phyloP scores from a whole-genome alignment of 2,797 vertebrate genomes.

The Forpus xanthops region DNA sequence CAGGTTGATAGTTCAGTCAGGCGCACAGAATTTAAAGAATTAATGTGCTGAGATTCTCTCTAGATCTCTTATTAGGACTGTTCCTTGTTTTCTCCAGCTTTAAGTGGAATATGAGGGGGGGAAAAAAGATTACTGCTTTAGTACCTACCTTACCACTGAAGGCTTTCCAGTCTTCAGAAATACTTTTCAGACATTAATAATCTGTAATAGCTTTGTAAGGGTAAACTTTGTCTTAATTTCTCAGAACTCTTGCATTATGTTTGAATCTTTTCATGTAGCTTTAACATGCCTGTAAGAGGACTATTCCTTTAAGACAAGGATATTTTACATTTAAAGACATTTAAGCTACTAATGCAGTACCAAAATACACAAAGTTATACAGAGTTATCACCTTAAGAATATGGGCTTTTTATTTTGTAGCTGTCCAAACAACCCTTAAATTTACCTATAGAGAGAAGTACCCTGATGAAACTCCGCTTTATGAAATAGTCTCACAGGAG shows the following conservation, averaged over 20 bases:
- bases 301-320: background rate
- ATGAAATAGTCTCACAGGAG: slow-evolving; percentile 91
- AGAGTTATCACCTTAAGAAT: background rate
- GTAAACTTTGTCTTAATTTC: background rate
- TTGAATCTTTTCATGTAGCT: background rate
- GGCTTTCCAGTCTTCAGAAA: background rate
- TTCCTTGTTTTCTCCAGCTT: background rate
- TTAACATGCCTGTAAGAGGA: background rate
- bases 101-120: background rate
- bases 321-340: background rate
- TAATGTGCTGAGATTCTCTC: background rate
- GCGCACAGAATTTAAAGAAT: background rate
- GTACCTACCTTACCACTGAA: background rate
- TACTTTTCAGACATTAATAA: background rate
- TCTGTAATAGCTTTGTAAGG: background rate
- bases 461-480: slow-evolving; percentile 91
- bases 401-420: slow-evolving; percentile 69
- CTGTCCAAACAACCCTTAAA: slow-evolving; percentile 88
- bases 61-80: background rate
- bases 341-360: background rate
- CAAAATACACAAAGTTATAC: background rate
- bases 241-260: background rate
- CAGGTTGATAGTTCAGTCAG: background rate
- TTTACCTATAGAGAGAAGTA: slow-evolving; percentile 96
- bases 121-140: background rate